Evolutionary conservation across 2,113 vertebrate genomes (phyloP).

Genomic region (Arenaria interpres): DNA sequence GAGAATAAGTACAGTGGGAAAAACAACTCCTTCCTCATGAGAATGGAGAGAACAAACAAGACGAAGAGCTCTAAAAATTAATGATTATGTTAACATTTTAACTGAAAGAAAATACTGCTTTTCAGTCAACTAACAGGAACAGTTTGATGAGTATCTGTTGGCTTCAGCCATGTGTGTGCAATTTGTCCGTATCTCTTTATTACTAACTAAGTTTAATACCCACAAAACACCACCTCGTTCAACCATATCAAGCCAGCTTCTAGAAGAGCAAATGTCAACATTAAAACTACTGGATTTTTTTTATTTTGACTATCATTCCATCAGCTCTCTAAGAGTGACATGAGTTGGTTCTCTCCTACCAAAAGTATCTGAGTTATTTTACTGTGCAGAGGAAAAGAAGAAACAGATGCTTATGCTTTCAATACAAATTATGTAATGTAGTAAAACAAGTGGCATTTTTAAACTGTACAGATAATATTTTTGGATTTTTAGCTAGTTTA

Average conservation of each 20-base stretch:
- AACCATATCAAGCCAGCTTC: not conserved
- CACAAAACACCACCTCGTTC: not conserved
- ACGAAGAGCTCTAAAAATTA: not conserved
- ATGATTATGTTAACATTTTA: not conserved
- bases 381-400: not conserved
- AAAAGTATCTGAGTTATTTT: not conserved
- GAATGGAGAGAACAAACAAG: not conserved
- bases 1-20: not conserved
- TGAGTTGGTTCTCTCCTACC: not conserved
- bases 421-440: not conserved
- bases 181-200: not conserved
- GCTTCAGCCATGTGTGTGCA: not conserved
- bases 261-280: not conserved
- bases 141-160: not conserved
- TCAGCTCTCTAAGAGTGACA: not conserved
- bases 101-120: not conserved
- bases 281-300: not conserved
- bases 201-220: not conserved
- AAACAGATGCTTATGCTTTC: not conserved
- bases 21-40: not conserved
- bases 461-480: not conserved
- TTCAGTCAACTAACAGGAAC: not conserved
- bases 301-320: not conserved
- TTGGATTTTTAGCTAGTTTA: constrained; percentile 40
- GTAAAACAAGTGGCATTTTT: not conserved